Evolutionary conservation across 2,113 vertebrate species (phyloP).

Genomic region (Athene noctua): DNA sequence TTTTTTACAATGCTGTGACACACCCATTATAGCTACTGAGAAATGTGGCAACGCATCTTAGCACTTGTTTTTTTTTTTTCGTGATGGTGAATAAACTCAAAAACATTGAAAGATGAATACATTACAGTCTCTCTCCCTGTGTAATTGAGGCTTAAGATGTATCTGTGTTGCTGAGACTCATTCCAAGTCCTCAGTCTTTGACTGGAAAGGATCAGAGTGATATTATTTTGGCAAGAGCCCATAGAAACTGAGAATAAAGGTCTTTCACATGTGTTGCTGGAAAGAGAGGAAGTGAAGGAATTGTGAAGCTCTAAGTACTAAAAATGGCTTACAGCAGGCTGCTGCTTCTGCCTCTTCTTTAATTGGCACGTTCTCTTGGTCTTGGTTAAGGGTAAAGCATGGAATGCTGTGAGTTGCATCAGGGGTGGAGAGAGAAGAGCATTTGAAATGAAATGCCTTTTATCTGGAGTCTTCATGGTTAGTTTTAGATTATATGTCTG

Average conservation of each 20-base stretch:
- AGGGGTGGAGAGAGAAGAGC: not conserved
- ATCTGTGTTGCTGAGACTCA: not conserved
- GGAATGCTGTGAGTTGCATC: not conserved
- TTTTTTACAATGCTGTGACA: not conserved
- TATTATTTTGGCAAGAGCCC: not conserved
- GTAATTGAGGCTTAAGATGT: not conserved
- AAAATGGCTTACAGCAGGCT: not conserved
- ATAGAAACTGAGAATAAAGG: not conserved
- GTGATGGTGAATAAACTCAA: not conserved
- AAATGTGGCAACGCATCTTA: not conserved
- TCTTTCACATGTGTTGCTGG: not conserved
- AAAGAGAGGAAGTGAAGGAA: not conserved
- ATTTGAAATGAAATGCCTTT: not conserved
- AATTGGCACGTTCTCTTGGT: not conserved
- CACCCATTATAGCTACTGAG: not conserved
- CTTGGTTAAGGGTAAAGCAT: not conserved
- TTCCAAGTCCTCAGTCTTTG: not conserved
- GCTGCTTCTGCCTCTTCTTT: not conserved
- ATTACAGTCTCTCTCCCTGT: not conserved
- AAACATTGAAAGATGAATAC: not conserved
- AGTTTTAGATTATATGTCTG: not conserved
- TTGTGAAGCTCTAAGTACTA: not conserved
- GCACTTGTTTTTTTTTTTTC: not conserved
- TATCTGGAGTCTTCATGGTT: not conserved
- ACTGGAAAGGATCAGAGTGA: not conserved